Base-by-base conservation (phyloP, 2,797 vertebrate genomes). In the Petrocephalus sullivani region DNA sequence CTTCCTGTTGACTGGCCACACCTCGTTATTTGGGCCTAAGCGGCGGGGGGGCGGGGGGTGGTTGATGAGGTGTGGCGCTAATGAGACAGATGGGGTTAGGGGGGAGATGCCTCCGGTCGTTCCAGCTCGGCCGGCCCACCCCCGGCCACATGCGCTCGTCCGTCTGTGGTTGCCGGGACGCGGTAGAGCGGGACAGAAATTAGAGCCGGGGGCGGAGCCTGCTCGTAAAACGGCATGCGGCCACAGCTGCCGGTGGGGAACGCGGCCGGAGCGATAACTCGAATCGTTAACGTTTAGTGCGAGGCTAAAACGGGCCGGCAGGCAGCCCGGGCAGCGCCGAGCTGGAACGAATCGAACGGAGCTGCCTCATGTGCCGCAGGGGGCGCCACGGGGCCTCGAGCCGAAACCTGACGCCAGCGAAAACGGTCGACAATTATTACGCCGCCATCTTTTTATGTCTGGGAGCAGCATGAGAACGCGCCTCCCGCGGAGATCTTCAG, bases 71-170 rank as follows among this genome's bases (percentile, higher is more conserved):
- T 49, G 58, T 49, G 41, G 57, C 58, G 90, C 91, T 91, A 91
- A 94, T 89, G 87, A 90, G 90, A 86, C 57, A 56, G 81, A 58
- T 54, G 5, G 2, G 60, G 82, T 78, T 78, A 46, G 33, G 16
- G 85, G 57, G 88, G 51, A 57, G 60, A 57, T 16, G 23, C 60
- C 21, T 75, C 57, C 86, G 88, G 89, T 19, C 33, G n/a, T 28
- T 28, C 53, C 83, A 19, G 21, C 37, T 12, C 60, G 19, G 2
- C 41, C 56, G 6, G 1, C n/a, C 85, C n/a, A 23, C 12, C 6
- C n/a, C 14, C 19, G 12, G 41, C 57, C 85, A 61, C 57, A 64
- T 87, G 85, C 19, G 85, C 57, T 51, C 58, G 58, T 87, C 85
- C 85, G 37, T 87, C 85, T 49, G 9, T 9, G 8, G 85, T n/a